Evolutionary conservation across 2,797 vertebrate species (phyloP), one percentile per base, ranked within the genome.

Genomic region (Halcyon leucocephala): DNA sequence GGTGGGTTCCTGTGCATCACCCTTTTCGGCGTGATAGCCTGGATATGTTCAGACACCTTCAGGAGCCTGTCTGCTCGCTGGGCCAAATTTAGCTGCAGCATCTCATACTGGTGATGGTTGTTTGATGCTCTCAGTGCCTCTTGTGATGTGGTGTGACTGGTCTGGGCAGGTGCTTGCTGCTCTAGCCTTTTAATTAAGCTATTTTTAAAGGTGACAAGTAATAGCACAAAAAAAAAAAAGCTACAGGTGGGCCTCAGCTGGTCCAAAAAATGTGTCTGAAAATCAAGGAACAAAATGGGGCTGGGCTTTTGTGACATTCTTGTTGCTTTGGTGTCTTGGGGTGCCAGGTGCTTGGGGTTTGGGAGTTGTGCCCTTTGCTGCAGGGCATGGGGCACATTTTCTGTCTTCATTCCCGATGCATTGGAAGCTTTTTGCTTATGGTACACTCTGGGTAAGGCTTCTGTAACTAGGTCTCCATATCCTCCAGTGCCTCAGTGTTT

Each of bases 1-100:
- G 1, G 44, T 78, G 84, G 73, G 78, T 86, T 95, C 94, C 93
- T 95, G 77, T 83, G 83, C 80, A 85, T 85, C 79, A 24, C n/a
- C 28, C 2, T 72, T 22, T 71, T 90, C 0, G 0, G 33, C 62
- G 17, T 1, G 0, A 2, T 4, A 0, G 70, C 62, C 35, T 73
- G 48, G 17, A 42, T 82, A 76, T 35, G 14, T 66, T 82, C 31
- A 33, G 76, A 15, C 57, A 46, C 12, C 60, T 82, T 37, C 60
- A 80, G 86, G 62, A 94, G 58, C 86, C 15, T 0, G 3, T 57
- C 49, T 69, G 61, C 52, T 73, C 1, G 1, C 42, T 12, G 21
- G 71, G 39, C 78, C 89, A 42, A n/a, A 82, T 82, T 29, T 33
- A 85, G 51, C 80, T 65, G 57, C 1, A 2, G 18, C 13, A 19